Evolutionary conservation across 2,888 invertebrate genomes (phyloP).

Genomic region (Epinotia demarniana): DNA sequence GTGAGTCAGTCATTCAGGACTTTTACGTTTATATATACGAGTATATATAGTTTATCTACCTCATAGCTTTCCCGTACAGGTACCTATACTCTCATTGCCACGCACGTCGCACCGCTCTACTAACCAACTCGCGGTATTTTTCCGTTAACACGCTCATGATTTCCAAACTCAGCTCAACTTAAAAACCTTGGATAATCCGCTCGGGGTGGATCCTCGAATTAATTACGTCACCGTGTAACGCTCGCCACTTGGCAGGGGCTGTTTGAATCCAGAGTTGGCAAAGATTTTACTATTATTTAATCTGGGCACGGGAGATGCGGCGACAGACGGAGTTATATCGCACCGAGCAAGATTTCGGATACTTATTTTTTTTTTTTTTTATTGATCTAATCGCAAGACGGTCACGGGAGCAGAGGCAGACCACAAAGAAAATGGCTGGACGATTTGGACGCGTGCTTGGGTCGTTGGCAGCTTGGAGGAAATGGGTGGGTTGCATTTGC

Average conservation of each 20-base stretch:
- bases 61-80: not conserved
- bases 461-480: no score
- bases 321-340: slow-evolving; percentile 39
- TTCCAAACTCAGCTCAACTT: slow-evolving; percentile 53
- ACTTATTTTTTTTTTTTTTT: no score
- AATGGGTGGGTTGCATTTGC: no score
- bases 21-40: no score
- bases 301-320: slow-evolving; percentile 50
- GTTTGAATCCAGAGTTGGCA: slow-evolving; percentile 64
- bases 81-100: not conserved
- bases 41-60: no score
- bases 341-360: not conserved
- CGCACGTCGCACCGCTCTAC: not conserved
- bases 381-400: no score
- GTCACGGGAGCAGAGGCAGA: no score
- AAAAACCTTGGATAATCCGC: slow-evolving; percentile 49
- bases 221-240: slow-evolving; percentile 57
- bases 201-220: slow-evolving; percentile 58
- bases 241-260: slow-evolving; percentile 59
- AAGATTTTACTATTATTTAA: slow-evolving; percentile 71
- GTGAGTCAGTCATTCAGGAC: no score
- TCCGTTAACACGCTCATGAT: slow-evolving; percentile 19
- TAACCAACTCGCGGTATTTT: slow-evolving; percentile 6
- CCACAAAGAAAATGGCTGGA: no score
- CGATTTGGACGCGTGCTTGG: no score